Evolutionary conservation across 1,140 invertebrate genomes (phyloP), one percentile per base, ranked within the genome.

Genomic region (Dendrolimus kikuchii): DNA sequence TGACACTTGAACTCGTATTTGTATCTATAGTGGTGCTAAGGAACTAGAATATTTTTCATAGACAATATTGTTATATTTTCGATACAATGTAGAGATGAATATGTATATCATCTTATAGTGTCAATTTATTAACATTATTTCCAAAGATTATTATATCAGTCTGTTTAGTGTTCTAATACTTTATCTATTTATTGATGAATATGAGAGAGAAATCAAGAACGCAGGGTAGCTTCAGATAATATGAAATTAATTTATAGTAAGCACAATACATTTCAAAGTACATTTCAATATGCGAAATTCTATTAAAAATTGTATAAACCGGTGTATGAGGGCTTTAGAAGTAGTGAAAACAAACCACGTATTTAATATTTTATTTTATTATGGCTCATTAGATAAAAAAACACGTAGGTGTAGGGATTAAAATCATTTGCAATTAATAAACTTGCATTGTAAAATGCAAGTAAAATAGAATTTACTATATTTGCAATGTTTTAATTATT

Each of bases 11-110:
- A 9, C n/a, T n/a, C 23, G 43, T 10, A 45, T 43, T 45, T 50
- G 38, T 23, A 38, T 23, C 56, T 66, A 70, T 81, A 82, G 80
- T 73, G 82, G 82, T 86, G 82, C 80, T 86, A 83, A 76, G 60
- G 74, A 69, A 74, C 49, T 68, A 66, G 56, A 74, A 79, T 81
- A 83, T 81, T 82, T 81, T 82, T 81, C 74, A 81, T 82, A 78
- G 77, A 82, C 74, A 83, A 83, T 82, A 85, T 78, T 66, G 49
- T 62, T 67, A 76, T 72, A 74, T 72, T 77, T 85, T 79, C 65
- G 68, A 85, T 68, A 71, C 65, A 64, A 71, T 83, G 81, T 85
- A 77, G 71, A 72, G 74, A 75, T 78, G 74, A 73, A 61, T 62
- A 54, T 49, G 62, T 66, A 50, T 49, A 46, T 71, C 68, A 60